Base-by-base conservation (phyloP, 2,113 vertebrate genomes). In the Regulus satrapa region DNA sequence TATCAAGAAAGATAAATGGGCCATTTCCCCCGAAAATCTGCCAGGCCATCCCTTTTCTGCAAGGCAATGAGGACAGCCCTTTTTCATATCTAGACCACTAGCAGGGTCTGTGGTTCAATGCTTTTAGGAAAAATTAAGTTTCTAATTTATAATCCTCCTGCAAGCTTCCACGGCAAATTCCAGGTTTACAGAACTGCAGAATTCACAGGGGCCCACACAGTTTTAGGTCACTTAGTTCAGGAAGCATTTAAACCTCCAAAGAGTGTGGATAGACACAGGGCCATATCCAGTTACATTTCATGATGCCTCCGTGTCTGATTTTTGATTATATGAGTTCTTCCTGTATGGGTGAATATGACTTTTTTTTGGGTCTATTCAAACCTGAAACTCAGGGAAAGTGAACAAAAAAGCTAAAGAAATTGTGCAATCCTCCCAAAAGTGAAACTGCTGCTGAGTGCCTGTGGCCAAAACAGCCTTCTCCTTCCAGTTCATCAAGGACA, bases 401-500 rank as follows among this genome's bases (percentile, higher is more conserved):
- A 82, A 36, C 32, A 56, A 58, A 64, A 92, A 83, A 86, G 32
- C 46, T 78, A 15, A 94, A 77, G 59, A 88, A 92, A 88, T 74
- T 46, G 43, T 76, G 43, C 55, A 79, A 2, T 79, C 34, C 48
- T 94, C 49, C 46, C 63, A 83, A 8, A 89, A 91, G 46, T 83
- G 80, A 83, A 94, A 74, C 54, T 92, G 84, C 90, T 88, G 87
- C 76, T 79, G 62, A 92, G 56, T 3, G 88, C 90, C 86, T 88
- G 92, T 97, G 96, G 96, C 95, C 95, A 95, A 96, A 96, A 97
- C 95, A 97, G 81, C 88, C 94, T 95, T 96, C 88, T 95, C 94
- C 89, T 96, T 97, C 95, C 91, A 95, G 95, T 95, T 96, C 97
- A 97, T 95, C 95, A 94, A 97, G 95, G 95, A 96, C 92, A 96